phyloP scores from a whole-genome alignment of 2,113 vertebrate species.

The Cricetomys ansorgei region DNA sequence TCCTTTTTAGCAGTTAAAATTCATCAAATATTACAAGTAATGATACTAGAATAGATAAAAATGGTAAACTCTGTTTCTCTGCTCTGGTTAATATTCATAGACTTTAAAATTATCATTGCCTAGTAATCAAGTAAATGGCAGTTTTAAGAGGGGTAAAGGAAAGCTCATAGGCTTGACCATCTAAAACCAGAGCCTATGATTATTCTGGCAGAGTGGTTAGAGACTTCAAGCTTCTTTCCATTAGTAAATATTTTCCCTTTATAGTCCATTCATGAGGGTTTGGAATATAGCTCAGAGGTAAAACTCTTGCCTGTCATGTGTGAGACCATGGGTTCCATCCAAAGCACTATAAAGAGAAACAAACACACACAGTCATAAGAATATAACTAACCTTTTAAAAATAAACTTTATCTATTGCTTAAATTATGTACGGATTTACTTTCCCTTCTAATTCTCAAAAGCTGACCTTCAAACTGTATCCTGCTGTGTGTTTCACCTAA shows the following conservation, averaged over 20 bases:
- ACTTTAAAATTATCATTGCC: background rate
- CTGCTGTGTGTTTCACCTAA: conserved; percentile 47
- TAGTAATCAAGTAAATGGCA: conserved; percentile 8
- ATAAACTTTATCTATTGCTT: background rate
- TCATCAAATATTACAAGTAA: background rate
- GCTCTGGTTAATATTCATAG: background rate
- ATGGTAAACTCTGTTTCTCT: background rate
- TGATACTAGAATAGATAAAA: background rate
- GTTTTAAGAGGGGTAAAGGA: background rate
- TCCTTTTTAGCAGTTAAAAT: background rate
- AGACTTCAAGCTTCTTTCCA: background rate
- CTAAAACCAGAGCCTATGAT: background rate
- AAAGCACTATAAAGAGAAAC: background rate
- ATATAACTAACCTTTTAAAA: background rate
- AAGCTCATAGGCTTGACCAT: background rate
- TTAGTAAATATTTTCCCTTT: conserved; percentile 5
- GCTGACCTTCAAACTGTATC: conserved; percentile 37
- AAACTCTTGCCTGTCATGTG: background rate
- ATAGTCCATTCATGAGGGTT: background rate
- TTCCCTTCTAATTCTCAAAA: conserved; percentile 48
- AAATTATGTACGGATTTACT: conserved; percentile 52
- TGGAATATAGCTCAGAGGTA: background rate
- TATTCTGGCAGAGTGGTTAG: background rate
- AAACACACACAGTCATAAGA: background rate
- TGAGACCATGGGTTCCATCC: background rate